Percentiles rank a stretch among this genome's conserved stretches.
Evolutionary conservation across 2,797 vertebrate species (phyloP).

Genomic region (Benthosema pterotum): DNA sequence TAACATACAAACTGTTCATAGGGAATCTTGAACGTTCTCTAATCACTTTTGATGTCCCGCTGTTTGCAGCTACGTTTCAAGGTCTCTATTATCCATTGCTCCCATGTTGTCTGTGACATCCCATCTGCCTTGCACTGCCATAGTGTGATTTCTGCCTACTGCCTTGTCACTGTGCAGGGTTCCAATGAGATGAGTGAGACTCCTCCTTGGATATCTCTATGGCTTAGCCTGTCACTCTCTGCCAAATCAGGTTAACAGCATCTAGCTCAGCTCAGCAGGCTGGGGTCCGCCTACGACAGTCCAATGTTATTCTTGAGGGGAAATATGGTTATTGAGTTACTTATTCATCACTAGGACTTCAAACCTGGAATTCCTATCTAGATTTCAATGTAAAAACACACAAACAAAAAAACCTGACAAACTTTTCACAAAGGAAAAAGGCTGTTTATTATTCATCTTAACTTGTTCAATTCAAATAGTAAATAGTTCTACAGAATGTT

Average conservation of each 20-base stretch:
- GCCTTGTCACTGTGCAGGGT: conserved; percentile 52
- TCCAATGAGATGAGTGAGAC: conserved; percentile 69
- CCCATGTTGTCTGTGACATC: conserved; percentile 56
- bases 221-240: conserved; percentile 48
- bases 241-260: conserved; percentile 46
- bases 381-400: no score
- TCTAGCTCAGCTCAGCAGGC: conserved; percentile 24
- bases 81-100: conserved; percentile 43
- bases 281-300: neutral
- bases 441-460: no score
- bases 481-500: no score
- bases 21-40: conserved; percentile 36
- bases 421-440: no score
- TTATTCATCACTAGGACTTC: no score
- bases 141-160: conserved; percentile 72
- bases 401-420: no score
- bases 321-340: no score
- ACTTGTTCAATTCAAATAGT: no score
- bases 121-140: conserved; percentile 71
- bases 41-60: conserved; percentile 41
- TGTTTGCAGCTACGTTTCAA: conserved; percentile 41
- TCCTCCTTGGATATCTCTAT: conserved; percentile 49
- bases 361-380: no score
- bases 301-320: no score
- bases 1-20: conserved; percentile 17